phyloP scores from a whole-genome alignment of 2,113 vertebrate genomes.

The Passer domesticus region DNA sequence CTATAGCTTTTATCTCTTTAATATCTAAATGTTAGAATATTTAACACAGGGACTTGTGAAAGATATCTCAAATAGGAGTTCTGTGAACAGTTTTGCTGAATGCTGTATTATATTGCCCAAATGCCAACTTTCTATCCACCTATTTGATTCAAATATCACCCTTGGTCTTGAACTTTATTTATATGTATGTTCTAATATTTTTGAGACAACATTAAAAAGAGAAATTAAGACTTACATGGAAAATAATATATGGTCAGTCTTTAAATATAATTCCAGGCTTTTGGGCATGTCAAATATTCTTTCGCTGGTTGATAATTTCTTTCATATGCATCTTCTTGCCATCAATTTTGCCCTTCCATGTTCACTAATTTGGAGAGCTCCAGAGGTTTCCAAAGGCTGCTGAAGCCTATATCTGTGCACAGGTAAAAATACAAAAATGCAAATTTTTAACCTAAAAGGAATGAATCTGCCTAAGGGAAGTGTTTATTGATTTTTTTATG shows the following conservation, averaged over 20 bases:
- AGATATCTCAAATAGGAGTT: neutral
- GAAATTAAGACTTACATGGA: neutral
- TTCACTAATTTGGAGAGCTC: neutral
- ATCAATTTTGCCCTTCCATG: neutral
- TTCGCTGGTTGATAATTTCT: neutral
- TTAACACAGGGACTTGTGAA: neutral
- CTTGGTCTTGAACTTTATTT: neutral
- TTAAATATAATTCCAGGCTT: neutral
- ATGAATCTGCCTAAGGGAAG: neutral
- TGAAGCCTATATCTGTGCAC: neutral
- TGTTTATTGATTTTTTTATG: neutral
- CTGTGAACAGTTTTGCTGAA: neutral
- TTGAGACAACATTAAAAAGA: neutral
- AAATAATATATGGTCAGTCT: neutral
- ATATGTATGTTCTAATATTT: neutral
- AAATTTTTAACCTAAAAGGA: neutral
- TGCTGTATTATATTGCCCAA: neutral
- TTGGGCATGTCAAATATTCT: neutral
- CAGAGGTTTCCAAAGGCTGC: neutral
- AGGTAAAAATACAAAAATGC: neutral
- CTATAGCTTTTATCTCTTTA: neutral
- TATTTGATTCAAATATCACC: neutral
- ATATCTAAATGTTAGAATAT: neutral
- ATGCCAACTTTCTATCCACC: neutral
- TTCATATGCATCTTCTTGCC: neutral